Percentiles rank a stretch among this genome's conserved stretches.
These are phyloP conservation scores for Rallus crepitans DNA, from an alignment of 2,797 vertebrate genomes.

Conservation along the genomic window DNA sequence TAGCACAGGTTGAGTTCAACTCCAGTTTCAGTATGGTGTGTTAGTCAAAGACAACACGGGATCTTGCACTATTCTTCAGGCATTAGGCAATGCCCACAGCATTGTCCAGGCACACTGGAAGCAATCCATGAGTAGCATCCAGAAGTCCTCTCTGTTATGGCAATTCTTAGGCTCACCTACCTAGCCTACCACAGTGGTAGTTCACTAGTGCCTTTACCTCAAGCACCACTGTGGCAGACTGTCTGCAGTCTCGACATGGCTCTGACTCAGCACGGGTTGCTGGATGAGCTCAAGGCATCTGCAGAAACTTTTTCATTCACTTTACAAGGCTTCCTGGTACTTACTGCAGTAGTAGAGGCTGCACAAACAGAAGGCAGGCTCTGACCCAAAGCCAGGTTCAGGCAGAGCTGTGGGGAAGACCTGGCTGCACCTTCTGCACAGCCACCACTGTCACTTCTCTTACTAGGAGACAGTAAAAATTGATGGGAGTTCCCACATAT, in stretches of 20 bases:
- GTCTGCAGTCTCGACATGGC: background rate
- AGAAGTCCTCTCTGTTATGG: background rate
- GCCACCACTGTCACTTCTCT: background rate
- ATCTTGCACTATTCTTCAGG: background rate
- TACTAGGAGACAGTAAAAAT: background rate
- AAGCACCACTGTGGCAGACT: too few relatives aligned
- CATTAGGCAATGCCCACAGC: background rate
- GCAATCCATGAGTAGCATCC: background rate
- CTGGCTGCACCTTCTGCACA: background rate
- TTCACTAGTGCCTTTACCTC: background rate
- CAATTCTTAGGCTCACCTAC: background rate
- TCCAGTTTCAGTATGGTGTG: background rate
- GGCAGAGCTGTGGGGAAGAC: background rate
- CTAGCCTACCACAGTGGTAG: background rate
- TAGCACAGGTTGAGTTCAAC: background rate
- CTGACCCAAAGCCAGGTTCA: background rate
- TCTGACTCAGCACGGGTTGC: background rate
- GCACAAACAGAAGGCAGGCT: background rate
- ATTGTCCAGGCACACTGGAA: background rate
- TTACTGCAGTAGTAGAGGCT: background rate
- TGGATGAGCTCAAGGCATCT: background rate
- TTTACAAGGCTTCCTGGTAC: background rate
- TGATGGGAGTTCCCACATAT: background rate
- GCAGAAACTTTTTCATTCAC: background rate
- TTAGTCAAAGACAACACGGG: background rate